These are phyloP conservation scores for Lepilemur ruficaudatus DNA, from an alignment of 2,797 vertebrate genomes.

Conservation along the genomic window DNA sequence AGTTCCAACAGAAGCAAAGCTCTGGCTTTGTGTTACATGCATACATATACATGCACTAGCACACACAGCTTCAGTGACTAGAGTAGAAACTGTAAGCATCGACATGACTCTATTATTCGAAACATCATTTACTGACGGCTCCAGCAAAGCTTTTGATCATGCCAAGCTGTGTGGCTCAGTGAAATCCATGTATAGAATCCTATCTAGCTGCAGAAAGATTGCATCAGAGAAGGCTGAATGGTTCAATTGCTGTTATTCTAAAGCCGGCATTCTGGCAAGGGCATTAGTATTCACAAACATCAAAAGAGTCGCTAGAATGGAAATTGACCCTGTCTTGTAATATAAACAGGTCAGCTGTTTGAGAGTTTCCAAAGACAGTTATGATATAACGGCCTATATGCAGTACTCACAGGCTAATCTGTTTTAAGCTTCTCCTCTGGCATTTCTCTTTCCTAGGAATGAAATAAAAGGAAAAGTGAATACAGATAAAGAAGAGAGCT, in stretches of 20 bases:
- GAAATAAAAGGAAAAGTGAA: constrained; percentile 73
- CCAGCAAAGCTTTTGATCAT: constrained; percentile 71
- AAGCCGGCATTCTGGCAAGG: constrained; percentile 59
- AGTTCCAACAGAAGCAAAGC: constrained; percentile 54
- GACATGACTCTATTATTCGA: constrained; percentile 68
- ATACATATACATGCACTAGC: constrained; percentile 33
- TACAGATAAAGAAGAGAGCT: constrained; percentile 67
- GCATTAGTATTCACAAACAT: constrained; percentile 79
- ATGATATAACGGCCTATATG: constrained; percentile 63
- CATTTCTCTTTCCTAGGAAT: constrained; percentile 71
- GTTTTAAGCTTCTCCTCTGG: constrained; percentile 72
- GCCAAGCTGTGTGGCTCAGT: constrained; percentile 62
- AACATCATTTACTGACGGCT: constrained; percentile 73
- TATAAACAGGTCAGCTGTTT: constrained; percentile 73
- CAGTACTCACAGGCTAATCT: constrained; percentile 65
- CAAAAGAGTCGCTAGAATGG: constrained; percentile 70
- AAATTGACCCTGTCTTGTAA: constrained; percentile 73
- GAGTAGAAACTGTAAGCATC: constrained; percentile 69
- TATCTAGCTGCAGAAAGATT: constrained; percentile 61
- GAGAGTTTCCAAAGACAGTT: constrained; percentile 73
- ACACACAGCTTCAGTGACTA: constrained; percentile 30
- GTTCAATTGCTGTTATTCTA: constrained; percentile 66
- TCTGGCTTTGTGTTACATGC: constrained; percentile 45
- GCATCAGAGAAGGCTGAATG: constrained; percentile 52
- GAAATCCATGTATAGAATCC: constrained; percentile 59